phyloP scores from a whole-genome alignment of 2,888 invertebrate species.

The Torymus texanus region DNA sequence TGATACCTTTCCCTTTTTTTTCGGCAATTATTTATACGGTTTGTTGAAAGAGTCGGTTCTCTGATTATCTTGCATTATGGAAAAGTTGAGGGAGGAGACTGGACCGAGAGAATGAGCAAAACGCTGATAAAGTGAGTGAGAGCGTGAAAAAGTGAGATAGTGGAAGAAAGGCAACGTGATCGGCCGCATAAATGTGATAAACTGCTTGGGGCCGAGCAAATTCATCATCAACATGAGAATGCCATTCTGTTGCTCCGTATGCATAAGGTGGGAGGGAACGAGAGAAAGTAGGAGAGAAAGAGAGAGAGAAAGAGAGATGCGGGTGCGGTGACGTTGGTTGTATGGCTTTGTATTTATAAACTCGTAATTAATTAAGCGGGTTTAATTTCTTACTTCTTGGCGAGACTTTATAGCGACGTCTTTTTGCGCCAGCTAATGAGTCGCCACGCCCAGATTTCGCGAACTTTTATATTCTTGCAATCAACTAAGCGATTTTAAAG shows the following conservation, averaged over 20 bases:
- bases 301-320: not conserved
- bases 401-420: no score
- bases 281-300: not conserved
- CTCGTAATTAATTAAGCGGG: not conserved
- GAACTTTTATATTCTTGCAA: no score
- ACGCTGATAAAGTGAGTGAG: no score
- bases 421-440: no score
- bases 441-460: no score
- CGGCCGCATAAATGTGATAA: no score
- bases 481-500: no score
- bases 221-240: no score
- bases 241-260: no score
- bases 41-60: not conserved
- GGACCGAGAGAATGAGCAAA: no score
- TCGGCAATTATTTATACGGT: slow-evolving; percentile 2
- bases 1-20: not conserved
- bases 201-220: no score
- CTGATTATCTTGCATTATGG: slow-evolving; percentile 3
- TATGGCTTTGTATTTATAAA: not conserved
- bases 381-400: not conserved
- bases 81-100: not conserved
- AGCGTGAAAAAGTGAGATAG: not conserved
- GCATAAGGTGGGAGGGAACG: not conserved
- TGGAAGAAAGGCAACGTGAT: not conserved
- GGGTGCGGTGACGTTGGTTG: not conserved